Evolutionary conservation across 2,113 vertebrate genomes (phyloP).

Genomic region (Felis chaus): DNA sequence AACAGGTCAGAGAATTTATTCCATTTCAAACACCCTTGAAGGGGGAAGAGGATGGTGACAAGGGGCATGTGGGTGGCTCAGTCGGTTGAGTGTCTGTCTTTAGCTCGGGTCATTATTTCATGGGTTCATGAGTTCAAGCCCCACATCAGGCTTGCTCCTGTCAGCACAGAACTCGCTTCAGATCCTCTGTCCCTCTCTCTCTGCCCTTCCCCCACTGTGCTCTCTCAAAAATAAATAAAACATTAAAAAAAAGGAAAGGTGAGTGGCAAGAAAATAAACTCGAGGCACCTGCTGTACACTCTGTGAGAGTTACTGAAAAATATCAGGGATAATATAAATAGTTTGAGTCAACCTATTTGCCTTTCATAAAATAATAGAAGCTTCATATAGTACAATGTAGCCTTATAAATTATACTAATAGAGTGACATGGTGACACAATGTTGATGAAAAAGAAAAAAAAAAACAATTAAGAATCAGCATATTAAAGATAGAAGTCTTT

Average conservation of each 20-base stretch:
- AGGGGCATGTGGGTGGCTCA: not conserved
- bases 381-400: not conserved
- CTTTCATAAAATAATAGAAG: not conserved
- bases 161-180: no score
- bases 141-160: no score
- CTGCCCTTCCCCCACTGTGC: no score
- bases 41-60: not conserved
- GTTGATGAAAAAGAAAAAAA: not conserved
- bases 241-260: no score
- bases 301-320: not conserved
- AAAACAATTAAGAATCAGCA: not conserved
- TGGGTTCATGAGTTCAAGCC: no score
- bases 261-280: not conserved
- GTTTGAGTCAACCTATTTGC: not conserved
- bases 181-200: no score
- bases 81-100: no score
- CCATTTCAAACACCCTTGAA: not conserved
- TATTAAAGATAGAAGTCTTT: not conserved
- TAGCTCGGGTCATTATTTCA: no score
- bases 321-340: not conserved
- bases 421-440: not conserved
- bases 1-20: not conserved
- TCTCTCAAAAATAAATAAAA: no score
- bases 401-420: not conserved
- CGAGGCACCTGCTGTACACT: not conserved